Evolutionary conservation across 2,888 invertebrate species (phyloP), one percentile per base, ranked within the genome.

Genomic region (Lepidochrysops patricia): DNA sequence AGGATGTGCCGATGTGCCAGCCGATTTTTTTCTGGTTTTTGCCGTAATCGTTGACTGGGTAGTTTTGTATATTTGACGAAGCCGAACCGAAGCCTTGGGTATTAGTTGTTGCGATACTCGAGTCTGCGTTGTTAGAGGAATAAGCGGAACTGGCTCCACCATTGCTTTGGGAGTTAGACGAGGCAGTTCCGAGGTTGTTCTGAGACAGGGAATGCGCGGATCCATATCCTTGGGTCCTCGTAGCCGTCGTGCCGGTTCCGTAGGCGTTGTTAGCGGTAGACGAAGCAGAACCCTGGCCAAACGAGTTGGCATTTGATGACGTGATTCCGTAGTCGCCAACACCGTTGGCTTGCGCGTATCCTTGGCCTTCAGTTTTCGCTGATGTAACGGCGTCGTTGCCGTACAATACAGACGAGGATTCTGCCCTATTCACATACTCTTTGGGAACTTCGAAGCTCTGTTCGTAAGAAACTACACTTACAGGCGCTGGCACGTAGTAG

Each of bases 1-100:
- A 87, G 1, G 72, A 65, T 25, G 83, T 81, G 12, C 87, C 87
- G 64, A 87, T 86, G 37, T 74, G 80, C 87, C 87, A 87, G 62
- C 75, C 75, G 69, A 81, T 77, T 57, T 74, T 72, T 59, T 74
- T 77, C 54, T 75, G 71, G 56, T 70, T 70, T 58, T 68, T 61
- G 13, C 71, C 61, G 61, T 76, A 78, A 60, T 79, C 79, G 3
- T 54, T 54, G 0, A 12, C 25, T 25, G 48, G 23, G 29, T 54
- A 29, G 19, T 76, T 76, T 61, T 80, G 77, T 43, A 82, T 77
- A 63, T 82, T 82, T 32, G 82, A 75, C 13, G 74, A 72, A 35
- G 82, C 82, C n/a, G 68, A 43, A 9, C 77, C 80, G 63, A 70
- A 76, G 56, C 77, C 77, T 25, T 76, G 72, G 1, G 82, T 80